Evolutionary conservation across 2,888 invertebrate genomes (phyloP).

Genomic region (Nowickia ferox): DNA sequence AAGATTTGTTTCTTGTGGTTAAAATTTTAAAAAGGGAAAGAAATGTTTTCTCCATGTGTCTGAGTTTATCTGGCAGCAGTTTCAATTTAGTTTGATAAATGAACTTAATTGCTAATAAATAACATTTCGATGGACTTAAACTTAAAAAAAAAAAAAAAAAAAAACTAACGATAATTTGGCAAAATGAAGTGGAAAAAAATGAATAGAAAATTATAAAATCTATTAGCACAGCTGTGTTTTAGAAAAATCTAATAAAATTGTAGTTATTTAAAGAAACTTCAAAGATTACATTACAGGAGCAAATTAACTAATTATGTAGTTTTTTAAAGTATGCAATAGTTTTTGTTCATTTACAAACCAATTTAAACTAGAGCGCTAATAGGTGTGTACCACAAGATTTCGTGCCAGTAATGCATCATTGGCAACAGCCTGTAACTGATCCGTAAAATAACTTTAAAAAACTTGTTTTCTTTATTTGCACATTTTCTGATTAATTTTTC

Average conservation of each 20-base stretch:
- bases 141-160: slow-evolving; percentile 1
- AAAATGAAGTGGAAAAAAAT: slow-evolving; percentile 8
- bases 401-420: too few species aligned
- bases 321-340: neutral
- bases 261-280: neutral
- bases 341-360: neutral
- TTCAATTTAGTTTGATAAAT: slow-evolving; percentile 76
- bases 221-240: neutral
- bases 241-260: neutral
- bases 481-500: too few species aligned
- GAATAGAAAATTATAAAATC: slow-evolving; percentile 37
- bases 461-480: too few species aligned
- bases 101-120: slow-evolving; percentile 77
- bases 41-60: slow-evolving; percentile 22
- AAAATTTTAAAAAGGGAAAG: neutral
- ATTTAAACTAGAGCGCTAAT: too few species aligned
- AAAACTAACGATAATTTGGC: slow-evolving; percentile 18
- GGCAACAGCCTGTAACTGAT: too few species aligned
- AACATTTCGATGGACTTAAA: slow-evolving; percentile 74
- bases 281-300: neutral
- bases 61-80: slow-evolving; percentile 67
- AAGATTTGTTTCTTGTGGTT: slow-evolving; percentile 26
- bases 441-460: too few species aligned
- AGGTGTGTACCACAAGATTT: too few species aligned
- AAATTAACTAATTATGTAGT: neutral